A percentile compares a stretch with the other conserved stretches of the same genome.
These are phyloP conservation scores for Noctua fimbriata DNA, from an alignment of 2,888 invertebrate genomes.

Conservation along the genomic window DNA sequence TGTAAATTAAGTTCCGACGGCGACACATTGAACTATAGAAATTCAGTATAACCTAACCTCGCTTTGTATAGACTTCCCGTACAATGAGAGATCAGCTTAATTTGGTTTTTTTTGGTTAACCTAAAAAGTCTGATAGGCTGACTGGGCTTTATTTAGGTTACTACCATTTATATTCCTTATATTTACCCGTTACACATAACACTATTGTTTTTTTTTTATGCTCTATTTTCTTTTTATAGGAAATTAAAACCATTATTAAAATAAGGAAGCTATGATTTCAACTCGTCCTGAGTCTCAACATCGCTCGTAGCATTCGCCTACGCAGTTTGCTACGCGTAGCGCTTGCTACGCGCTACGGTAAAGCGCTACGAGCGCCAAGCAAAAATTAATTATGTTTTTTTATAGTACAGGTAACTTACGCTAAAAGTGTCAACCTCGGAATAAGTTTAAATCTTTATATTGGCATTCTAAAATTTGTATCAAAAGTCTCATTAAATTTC, in stretches of 20 bases:
- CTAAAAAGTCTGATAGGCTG: background rate
- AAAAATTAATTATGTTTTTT: too few species aligned
- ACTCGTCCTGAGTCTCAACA: background rate
- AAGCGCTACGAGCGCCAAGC: background rate
- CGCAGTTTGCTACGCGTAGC: slow-evolving; percentile 10
- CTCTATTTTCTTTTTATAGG: background rate
- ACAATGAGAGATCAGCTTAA: too few species aligned
- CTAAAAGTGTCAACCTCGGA: too few species aligned
- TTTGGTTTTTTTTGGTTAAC: too few species aligned
- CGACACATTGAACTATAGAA: too few species aligned
- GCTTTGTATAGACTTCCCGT: too few species aligned
- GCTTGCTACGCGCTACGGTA: background rate
- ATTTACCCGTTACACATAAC: background rate
- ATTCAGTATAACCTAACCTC: too few species aligned
- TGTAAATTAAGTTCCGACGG: too few species aligned
- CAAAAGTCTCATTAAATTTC: too few species aligned
- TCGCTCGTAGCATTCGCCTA: background rate
- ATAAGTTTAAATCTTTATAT: background rate
- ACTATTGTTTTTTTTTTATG: background rate
- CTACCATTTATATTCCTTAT: background rate
- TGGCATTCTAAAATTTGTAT: background rate
- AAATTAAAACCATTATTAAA: background rate
- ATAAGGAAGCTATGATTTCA: background rate
- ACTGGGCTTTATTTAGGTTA: background rate
- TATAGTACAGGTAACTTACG: too few species aligned